Evolutionary conservation across 2,797 vertebrate species (phyloP), one percentile per base, ranked within the genome.

Genomic region (Sternarchorhynchus goeldii): DNA sequence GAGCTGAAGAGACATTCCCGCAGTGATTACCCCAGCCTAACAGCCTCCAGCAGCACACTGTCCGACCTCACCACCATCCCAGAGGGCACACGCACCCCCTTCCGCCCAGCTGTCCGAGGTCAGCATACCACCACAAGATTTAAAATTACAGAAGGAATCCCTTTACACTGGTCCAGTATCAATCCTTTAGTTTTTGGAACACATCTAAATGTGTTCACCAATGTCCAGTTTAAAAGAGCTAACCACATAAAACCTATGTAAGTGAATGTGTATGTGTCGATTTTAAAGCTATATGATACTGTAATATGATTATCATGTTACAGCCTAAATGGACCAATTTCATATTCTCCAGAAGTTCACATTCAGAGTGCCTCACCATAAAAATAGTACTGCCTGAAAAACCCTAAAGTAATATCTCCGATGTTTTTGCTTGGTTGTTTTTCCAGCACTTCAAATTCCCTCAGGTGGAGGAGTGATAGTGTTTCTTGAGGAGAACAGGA

Each of bases 41-140:
- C 91, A 58, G 88, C 92, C 39, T 92, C 89, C 80, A 93, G 88
- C 73, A 88, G 92, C 70, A 94, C 94, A 7, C n/a, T 92, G 62
- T 95, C 93, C 21, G 95, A 96, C 88, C 92, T 95, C 84, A 94
- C 92, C 79, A 94, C 94, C 83, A 95, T 96, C 86, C 92, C 93
- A 2, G 95, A 96, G 92, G 90, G 90, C 86, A 90, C 90, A 60
- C 87, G 16, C 0, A 92, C 87, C 20, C 83, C 82, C 0, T 87
- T 90, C 70, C 84, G 82, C 78, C 81, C 90, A 71, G 69, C 55
- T 56, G 87, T 75, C 76, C 88, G 77, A 76, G 92, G 95, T 95
- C 81, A 78, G 87, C 82, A 63, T 21, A 53, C 20, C 73, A 77
- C 57, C 34, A 67, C 71, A 71, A 45, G n/a, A 31, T 18, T 55